Base-by-base conservation (phyloP, 2,888 invertebrate species). In the Pachydiplax longipennis region DNA sequence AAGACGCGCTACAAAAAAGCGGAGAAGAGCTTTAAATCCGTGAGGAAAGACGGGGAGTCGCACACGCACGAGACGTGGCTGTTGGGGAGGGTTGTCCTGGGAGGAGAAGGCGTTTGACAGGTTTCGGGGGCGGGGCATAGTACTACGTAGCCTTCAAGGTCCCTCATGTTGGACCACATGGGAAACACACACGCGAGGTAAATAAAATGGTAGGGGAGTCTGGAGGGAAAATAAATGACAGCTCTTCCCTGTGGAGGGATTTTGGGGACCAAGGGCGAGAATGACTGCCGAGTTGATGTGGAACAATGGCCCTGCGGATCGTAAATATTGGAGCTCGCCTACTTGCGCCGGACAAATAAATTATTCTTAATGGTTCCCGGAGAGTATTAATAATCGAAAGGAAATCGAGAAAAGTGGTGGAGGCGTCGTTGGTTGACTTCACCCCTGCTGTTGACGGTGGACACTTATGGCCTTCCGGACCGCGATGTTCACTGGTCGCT, bases 211-310 rank as follows among this genome's bases (percentile, higher is more conserved):
- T 37, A 40, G 44, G 44, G 40, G n/a, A 6, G 81, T 37, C 37
- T 37, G 37, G 44, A 81, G n/a, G 81, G 81, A 40, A 81, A 81
- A 81, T 81, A 81, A 81, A 81, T 81, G 81, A 81, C 81, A 37
- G 81, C 81, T 81, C 40, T 37, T 81, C 81, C 37, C 37, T 37
- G 37, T 81, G 35, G 81, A 22, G 81, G 81, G 37, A 22, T 81
- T 40, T 15, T 37, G 13, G 81, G 40, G 61, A n/a, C 61, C n/a
- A n/a, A 22, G 61, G 65, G 65, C 25, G 65, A 65, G 65, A 65
- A 65, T 65, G 65, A 65, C 65, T 65, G 65, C 65, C n/a, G 65
- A 65, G 65, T 5, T 61, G 8, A 25, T 65, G 65, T 73, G 73
- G 73, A 73, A 73, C 73, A 31, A 73, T 73, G 73, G n/a, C 65